phyloP scores from a whole-genome alignment of 2,113 vertebrate genomes.

The Desmodus rotundus region DNA sequence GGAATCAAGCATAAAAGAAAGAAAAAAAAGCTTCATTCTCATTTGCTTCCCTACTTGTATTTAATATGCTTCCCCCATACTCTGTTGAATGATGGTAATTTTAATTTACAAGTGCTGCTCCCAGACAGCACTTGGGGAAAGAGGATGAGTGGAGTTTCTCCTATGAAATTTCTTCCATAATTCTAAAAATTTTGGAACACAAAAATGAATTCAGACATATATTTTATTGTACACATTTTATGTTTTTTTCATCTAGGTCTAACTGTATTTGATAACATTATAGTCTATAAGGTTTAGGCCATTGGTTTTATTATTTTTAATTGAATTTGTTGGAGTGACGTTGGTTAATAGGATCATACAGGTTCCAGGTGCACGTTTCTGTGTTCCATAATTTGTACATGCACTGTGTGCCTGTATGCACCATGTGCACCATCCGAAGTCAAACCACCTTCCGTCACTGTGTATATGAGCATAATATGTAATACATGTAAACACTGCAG shows the following conservation, averaged over 20 bases:
- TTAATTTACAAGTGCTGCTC: conserved; percentile 15
- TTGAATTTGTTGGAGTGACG: too few species aligned
- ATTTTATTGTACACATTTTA: not conserved
- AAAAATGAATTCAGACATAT: not conserved
- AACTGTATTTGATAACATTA: not conserved
- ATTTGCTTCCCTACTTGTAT: not conserved
- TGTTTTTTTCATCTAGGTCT: not conserved
- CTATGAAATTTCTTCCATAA: not conserved
- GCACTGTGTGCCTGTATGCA: too few species aligned
- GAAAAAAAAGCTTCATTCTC: not conserved
- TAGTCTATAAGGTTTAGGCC: not conserved
- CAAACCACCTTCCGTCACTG: too few species aligned
- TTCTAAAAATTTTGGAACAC: not conserved
- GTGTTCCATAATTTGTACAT: too few species aligned
- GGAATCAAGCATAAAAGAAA: not conserved
- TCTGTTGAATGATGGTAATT: not conserved
- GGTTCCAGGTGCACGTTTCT: too few species aligned
- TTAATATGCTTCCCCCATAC: conserved; percentile 8
- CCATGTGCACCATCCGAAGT: too few species aligned
- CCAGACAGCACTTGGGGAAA: not conserved
- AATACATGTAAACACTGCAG: not conserved
- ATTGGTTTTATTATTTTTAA: not conserved
- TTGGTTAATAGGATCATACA: too few species aligned
- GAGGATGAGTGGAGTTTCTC: not conserved
- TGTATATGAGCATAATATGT: too few species aligned